Evolutionary conservation across 53 echinoderm and acorn worm genomes (phyloP), one percentile per base, ranked within the genome.

Genomic region (Apostichopus leukothele): DNA sequence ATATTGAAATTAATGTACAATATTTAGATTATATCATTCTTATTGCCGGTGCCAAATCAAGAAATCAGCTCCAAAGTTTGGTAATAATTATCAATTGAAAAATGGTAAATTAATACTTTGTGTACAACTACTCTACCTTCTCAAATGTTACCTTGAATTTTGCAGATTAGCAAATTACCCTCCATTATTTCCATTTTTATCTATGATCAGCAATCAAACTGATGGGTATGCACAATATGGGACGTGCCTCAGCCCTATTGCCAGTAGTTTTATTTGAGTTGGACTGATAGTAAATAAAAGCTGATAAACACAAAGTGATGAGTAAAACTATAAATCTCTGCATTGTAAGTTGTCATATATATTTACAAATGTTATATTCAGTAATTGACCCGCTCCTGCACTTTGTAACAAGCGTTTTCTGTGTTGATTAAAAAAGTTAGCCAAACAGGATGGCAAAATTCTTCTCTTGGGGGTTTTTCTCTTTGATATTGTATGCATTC

Each of bases 301-400:
- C 71, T 71, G 71, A 19, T 19, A 71, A n/a, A 71, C 20, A 18
- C 71, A 71, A 13, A 71, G 18, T 71, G 20, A 16, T n/a, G 20
- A 71, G 18, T 4, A 16, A 18, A 71, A 71, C 18, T 16, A 21
- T 16, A n/a, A 16, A 18, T 16, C 18, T n/a, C 13, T 16, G 20
- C 71, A 71, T 18, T 71, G 71, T 6, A 71, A n/a, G 71, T 71
- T 13, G 12, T 63, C 16, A 13, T 63, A 63, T 16, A 63, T 11
- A 13, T 13, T 13, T 16, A 63, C 12, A 63, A 13, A 63, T 63
- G 16, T 63, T 11, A 63, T 63, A 13, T 11, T 63, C 63, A 13
- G 63, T 16, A 39, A 79, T 39, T 81, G 81, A 81, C 81, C 81
- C 55, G 4, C 18, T 55, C 54, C 25, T 81, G 81, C 55, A 81